phyloP scores from a whole-genome alignment of 2,113 vertebrate species.

The Charina bottae region DNA sequence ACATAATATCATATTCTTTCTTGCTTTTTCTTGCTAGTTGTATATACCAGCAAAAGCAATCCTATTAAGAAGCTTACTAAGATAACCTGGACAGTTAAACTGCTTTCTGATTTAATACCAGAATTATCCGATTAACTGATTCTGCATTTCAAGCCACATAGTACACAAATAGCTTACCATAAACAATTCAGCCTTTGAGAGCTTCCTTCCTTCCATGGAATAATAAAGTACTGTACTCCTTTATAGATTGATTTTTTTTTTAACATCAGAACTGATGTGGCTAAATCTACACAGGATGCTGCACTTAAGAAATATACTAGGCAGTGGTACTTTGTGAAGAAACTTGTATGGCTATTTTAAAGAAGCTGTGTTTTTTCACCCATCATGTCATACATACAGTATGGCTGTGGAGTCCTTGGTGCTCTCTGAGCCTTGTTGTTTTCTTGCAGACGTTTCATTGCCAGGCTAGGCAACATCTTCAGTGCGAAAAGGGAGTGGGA shows the following conservation, averaged over 20 bases:
- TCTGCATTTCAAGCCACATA: neutral
- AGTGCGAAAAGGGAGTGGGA: too few species aligned
- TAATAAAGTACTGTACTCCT: neutral
- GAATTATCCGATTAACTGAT: slow-evolving; percentile 25
- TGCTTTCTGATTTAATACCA: slow-evolving; percentile 40
- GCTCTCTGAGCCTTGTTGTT: too few species aligned
- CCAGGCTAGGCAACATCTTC: too few species aligned
- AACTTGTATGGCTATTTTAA: neutral
- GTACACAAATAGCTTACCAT: neutral
- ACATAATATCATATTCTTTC: neutral
- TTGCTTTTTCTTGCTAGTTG: slow-evolving; percentile 22
- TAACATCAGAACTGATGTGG: neutral
- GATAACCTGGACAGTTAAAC: slow-evolving; percentile 37
- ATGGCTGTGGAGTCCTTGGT: too few species aligned
- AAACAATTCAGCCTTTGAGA: neutral
- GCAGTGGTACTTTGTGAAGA: neutral
- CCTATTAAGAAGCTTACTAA: neutral
- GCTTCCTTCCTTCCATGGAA: slow-evolving; percentile 7
- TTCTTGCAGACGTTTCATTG: too few species aligned
- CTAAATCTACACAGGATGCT: neutral
- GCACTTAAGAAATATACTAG: neutral
- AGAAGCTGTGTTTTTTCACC: neutral
- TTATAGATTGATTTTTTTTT: neutral
- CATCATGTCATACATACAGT: too few species aligned
- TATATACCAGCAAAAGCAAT: slow-evolving; percentile 29